Evolutionary conservation across 1,140 invertebrate species (phyloP).

Genomic region (Acromyrmex heyeri): DNA sequence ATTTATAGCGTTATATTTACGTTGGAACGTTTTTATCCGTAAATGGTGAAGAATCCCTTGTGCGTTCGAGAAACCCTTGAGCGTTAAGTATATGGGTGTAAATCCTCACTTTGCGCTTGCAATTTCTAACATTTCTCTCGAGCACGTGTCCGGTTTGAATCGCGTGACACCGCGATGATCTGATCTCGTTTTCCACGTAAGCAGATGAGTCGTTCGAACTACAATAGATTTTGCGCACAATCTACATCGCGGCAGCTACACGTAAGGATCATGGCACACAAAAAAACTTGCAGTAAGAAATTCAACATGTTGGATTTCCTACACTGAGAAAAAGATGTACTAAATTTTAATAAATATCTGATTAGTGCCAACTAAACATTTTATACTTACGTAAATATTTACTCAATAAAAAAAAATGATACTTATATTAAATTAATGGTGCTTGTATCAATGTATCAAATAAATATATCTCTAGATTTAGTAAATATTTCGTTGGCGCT

Average conservation of each 20-base stretch:
- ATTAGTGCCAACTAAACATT: too few species aligned
- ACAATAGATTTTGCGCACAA: background rate
- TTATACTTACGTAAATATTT: too few species aligned
- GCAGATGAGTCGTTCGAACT: background rate
- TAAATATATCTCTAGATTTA: too few species aligned
- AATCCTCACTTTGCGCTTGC: conserved; percentile 21
- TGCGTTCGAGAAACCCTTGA: conserved; percentile 18
- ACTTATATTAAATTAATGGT: too few species aligned
- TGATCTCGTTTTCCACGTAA: conserved; percentile 36
- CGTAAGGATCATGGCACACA: too few species aligned
- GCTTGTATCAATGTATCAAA: too few species aligned
- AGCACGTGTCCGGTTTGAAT: conserved; percentile 28
- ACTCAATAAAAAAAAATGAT: too few species aligned
- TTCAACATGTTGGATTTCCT: too few species aligned
- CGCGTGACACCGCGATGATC: conserved; percentile 27
- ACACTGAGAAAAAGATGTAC: too few species aligned
- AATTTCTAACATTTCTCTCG: conserved; percentile 39
- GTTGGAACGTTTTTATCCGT: background rate
- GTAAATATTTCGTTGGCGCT: too few species aligned
- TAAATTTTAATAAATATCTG: too few species aligned
- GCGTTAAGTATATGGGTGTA: too few species aligned
- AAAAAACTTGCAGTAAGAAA: background rate
- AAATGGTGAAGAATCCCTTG: background rate
- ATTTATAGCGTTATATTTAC: background rate
- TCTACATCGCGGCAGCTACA: background rate